These are phyloP conservation scores for Microctonus hyperodae DNA, from an alignment of 2,888 invertebrate species.

Conservation along the genomic window DNA sequence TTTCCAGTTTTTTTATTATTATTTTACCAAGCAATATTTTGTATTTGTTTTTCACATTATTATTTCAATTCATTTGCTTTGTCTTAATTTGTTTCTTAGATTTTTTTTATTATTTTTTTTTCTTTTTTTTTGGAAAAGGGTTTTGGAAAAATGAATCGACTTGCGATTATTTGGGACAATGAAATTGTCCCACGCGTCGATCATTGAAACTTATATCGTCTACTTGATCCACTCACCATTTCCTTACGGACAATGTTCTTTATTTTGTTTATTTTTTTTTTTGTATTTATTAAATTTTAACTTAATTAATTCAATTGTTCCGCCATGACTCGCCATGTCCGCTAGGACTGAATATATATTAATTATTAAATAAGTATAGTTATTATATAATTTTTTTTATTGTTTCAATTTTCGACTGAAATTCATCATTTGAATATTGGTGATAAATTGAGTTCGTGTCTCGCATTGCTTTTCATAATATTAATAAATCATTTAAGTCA, in stretches of 20 bases:
- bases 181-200: constrained; percentile 14
- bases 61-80: background rate
- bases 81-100: background rate
- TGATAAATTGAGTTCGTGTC: constrained; percentile 27
- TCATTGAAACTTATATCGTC: constrained; percentile 43
- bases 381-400: background rate
- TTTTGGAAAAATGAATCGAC: constrained; percentile 27
- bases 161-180: constrained; percentile 2
- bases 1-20: background rate
- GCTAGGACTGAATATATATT: constrained; percentile 24
- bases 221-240: constrained; percentile 57
- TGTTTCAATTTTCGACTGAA: constrained; percentile 6
- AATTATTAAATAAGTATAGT: constrained; percentile 2
- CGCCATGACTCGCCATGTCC: constrained; percentile 26
- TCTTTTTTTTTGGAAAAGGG: constrained; percentile 12
- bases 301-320: constrained; percentile 40
- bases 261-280: constrained; percentile 30
- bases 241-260: constrained; percentile 42
- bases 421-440: constrained; percentile 30
- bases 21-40: too few relatives aligned
- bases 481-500: background rate
- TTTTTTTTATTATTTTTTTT: background rate
- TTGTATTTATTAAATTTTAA: constrained; percentile 32
- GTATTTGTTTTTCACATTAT: background rate
- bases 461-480: constrained; percentile 5